Evolutionary conservation across 2,888 invertebrate genomes (phyloP), one percentile per base, ranked within the genome.

Genomic region (Dryobota labecula): DNA sequence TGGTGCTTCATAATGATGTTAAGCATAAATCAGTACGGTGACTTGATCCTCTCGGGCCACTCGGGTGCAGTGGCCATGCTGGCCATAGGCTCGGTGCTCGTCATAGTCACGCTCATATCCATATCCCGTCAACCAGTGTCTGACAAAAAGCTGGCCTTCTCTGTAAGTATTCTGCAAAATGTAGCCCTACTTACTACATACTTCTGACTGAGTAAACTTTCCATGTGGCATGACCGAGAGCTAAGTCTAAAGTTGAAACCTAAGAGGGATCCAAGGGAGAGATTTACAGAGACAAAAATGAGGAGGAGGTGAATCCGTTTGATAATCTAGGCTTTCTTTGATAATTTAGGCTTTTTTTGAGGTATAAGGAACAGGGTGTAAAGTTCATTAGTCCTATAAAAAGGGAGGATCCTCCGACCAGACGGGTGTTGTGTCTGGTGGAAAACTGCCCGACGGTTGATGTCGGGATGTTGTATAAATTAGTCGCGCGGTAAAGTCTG

Each of bases 111-210:
- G 5, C 90, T 97, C 8, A 90, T 93, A 67, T 93, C 96, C 3
- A 96, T 98, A 51, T 94, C 96, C 0, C 89, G 96, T 0, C 97
- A 98, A 84, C 97, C 97, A 0, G 96, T 96, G 9, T 97, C 97
- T 0, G 96, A 96, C 51, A 96, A 96, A 88, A 96, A 96, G 79
- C 92, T 97, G 2, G 96, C 97, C 0, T 98, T 98, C 89, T 97
- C 97, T 43, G 97, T 97, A 77, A 94, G 92, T 92, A 66, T 57
- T 8, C 7, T n/a, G 33, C 5, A 9, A 9, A 53, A 53, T 11
- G 20, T 9, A 51, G 9, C 20, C 36, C 33, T 5, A 33, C 33
- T 33, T 33, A 33, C 33, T 33, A 33, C 33, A 6, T 6, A 5
- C 33, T 33, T 33, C 33, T 51, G 24, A 15, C 8, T 4, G 15